phyloP scores from a whole-genome alignment of 2,888 invertebrate species.

The Nysson spinosus region DNA sequence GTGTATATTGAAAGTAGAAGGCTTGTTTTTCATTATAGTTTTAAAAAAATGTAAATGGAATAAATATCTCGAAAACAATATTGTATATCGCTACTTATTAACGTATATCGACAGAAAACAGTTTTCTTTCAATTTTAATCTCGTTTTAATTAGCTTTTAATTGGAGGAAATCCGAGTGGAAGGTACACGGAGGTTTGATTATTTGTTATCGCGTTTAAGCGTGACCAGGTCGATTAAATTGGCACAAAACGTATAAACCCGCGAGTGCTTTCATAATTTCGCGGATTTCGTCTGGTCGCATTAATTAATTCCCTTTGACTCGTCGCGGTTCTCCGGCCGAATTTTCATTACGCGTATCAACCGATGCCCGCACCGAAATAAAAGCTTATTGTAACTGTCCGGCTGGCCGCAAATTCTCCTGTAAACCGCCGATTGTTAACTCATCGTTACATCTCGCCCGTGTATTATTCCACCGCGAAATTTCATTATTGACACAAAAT shows the following conservation, averaged over 20 bases:
- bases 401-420: background rate
- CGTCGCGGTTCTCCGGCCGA: background rate
- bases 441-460: background rate
- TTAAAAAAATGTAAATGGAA: too few relatives aligned
- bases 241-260: conserved; percentile 9
- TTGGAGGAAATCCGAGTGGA: conserved; percentile 32
- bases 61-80: too few relatives aligned
- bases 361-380: background rate
- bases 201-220: conserved; percentile 12
- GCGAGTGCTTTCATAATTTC: conserved; percentile 38
- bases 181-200: conserved; percentile 14
- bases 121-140: background rate
- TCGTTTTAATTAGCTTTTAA: conserved; percentile 8
- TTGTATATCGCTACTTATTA: too few relatives aligned
- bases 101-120: too few relatives aligned
- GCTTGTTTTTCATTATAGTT: too few relatives aligned
- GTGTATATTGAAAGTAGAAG: too few relatives aligned
- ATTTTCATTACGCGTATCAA: conserved; percentile 5
- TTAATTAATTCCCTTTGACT: conserved; percentile 30
- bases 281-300: conserved; percentile 11
- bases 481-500: conserved; percentile 2
- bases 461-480: background rate
- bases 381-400: conserved; percentile 13
- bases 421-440: conserved; percentile 14
- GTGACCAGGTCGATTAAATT: conserved; percentile 18